Evolutionary conservation across 2,113 vertebrate genomes (phyloP), one percentile per base, ranked within the genome.

Genomic region (Anarrhichthys ocellatus): DNA sequence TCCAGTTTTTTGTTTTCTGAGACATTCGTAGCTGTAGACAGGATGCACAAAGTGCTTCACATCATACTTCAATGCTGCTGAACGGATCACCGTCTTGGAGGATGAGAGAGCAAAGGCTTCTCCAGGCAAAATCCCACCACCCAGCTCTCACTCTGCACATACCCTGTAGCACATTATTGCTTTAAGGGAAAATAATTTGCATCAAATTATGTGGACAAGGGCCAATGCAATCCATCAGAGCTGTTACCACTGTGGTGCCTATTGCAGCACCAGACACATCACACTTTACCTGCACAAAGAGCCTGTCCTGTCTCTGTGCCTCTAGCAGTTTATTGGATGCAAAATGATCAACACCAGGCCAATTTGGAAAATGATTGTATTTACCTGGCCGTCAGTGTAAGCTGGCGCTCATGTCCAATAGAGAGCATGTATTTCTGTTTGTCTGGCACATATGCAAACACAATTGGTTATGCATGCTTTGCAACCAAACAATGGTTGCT

Each of bases 171-270:
- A 78, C 65, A 63, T 79, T 73, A 63, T 36, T 67, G 70, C 80
- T 83, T 77, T 52, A 71, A 79, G 67, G 61, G 71, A 56, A 76
- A 64, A 27, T 50, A 64, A 81, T 72, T 68, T 50, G 46, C 72
- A 71, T 83, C n/a, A 61, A 54, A 59, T 82, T 74, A 83, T 72
- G 63, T 76, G 64, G 61, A 62, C 72, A 20, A 56, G 71, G 82
- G 42, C 81, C 58, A 76, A 22, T 6, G 36, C 54, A 56, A 63
- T 59, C 70, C 56, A 76, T 81, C 78, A 67, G 58, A 73, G 52
- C 42, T 75, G 38, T 32, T 64, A 54, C 69, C 61, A 17, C 52
- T 36, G 32, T 59, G 48, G 20, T 59, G 61, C n/a, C 62, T 64
- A 80, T 75, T 48, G 48, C 54, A 14, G 18, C 1, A 24, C 42